Evolutionary conservation across 30 jellyfish, hydroid and myxozoan genomes (phyloP), one percentile per base, ranked within the genome.

Genomic region (Chrysaora quinquecirrha): DNA sequence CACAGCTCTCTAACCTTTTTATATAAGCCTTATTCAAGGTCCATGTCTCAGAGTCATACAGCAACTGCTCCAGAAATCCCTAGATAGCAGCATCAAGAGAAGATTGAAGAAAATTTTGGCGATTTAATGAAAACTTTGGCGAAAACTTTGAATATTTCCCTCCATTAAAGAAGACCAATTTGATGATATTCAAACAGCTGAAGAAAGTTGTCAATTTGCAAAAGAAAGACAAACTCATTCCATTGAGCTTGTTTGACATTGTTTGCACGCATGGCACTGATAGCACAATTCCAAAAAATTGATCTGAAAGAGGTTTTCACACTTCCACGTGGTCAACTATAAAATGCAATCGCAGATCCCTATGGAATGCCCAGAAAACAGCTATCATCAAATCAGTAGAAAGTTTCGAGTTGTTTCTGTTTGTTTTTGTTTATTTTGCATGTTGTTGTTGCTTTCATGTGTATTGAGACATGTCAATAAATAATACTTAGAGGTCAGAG

Each of bases 281-380:
- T 60, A 30, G 79, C 60, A 14, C 88, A 76, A 32, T 52, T 56
- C 52, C 64, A 27, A 33, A 31, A 52, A 24, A 76, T 76, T 60
- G 88, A 76, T 34, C 66, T 76, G 80, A 76, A 60, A 34, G 48
- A 31, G 67, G 68, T 76, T 3, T 76, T 76, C 48, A n/a, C 27
- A 2, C 58, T 10, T 60, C 79, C 88, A 18, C 79, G 54, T 34
- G 88, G 88, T 33, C 88, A 82, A 60, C 65, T 76, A 19, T 82
- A 82, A 33, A 52, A 82, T 82, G 48, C 68, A 1, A 19, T 76
- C 3, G 78, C 81, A 14, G 68, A 56, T 34, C 63, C 81, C 29
- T 76, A 18, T 76, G 88, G 88, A 14, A 31, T 76, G 38, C 88
- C 81, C 78, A 56, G 88, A 23, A 76, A 76, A 54, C n/a, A n/a